Percentiles rank a stretch among this genome's conserved stretches.
Evolutionary conservation across 1,140 invertebrate species (phyloP).

Genomic region (Pseudomyrmex flavicornis): DNA sequence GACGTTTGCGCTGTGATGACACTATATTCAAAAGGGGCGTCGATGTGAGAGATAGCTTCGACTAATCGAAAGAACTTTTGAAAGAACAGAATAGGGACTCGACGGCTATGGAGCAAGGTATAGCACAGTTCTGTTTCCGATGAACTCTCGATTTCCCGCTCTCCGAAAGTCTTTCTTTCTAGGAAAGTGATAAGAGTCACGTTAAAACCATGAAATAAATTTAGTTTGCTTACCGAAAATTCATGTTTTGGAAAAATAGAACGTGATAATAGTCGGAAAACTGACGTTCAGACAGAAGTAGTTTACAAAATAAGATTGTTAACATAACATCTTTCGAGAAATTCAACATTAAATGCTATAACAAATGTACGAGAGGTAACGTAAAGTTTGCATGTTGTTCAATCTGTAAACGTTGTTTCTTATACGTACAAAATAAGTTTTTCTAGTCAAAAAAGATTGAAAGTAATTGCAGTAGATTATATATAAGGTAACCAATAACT

Average conservation of each 20-base stretch:
- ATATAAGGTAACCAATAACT: background rate
- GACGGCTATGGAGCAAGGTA: background rate
- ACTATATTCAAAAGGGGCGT: background rate
- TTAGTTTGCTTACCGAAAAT: too few species aligned
- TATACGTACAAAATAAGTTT: slow-evolving; percentile 8
- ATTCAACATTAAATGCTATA: slow-evolving; percentile 12
- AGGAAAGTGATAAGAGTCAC: too few species aligned
- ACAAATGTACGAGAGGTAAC: background rate
- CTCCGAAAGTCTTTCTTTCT: background rate
- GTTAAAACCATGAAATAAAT: too few species aligned
- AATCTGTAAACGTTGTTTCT: slow-evolving; percentile 19
- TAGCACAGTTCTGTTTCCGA: slow-evolving; percentile 7
- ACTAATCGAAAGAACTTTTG: slow-evolving; percentile 30
- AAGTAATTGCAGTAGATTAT: background rate
- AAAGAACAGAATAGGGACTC: slow-evolving; percentile 15
- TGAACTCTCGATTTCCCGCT: slow-evolving; percentile 15
- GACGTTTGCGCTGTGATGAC: slow-evolving; percentile 35
- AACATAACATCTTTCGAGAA: slow-evolving; percentile 19
- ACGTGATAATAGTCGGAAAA: background rate
- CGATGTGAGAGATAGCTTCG: slow-evolving; percentile 8
- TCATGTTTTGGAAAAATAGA: background rate
- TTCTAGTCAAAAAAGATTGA: background rate
- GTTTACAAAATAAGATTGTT: background rate
- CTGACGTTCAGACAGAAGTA: background rate
- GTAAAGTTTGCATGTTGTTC: slow-evolving; percentile 25